These are phyloP conservation scores for Drosophila obscura DNA, from an alignment of 1,140 invertebrate genomes.

Conservation along the genomic window DNA sequence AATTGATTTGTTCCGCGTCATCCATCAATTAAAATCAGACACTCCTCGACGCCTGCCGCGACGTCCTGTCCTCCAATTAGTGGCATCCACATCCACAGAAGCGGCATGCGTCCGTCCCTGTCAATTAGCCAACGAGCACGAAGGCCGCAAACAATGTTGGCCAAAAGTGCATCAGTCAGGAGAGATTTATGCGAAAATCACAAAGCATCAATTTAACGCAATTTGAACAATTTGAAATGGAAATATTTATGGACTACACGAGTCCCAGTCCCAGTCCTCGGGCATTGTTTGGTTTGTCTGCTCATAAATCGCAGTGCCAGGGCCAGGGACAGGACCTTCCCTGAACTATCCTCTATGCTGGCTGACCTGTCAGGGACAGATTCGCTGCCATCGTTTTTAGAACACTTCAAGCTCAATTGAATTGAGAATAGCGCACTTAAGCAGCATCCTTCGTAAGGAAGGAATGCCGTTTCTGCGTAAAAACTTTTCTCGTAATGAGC, in stretches of 20 bases:
- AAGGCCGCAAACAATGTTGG: conserved; percentile 40
- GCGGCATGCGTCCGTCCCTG: background rate
- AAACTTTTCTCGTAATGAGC: conserved; percentile 67
- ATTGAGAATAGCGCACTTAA: conserved; percentile 72
- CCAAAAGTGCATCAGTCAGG: conserved; percentile 35
- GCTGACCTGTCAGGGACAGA: conserved; percentile 21
- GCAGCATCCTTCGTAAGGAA: conserved; percentile 48
- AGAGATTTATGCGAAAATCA: conserved; percentile 62
- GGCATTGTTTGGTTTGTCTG: background rate
- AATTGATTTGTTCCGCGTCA: conserved; percentile 22
- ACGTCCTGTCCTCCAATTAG: no score
- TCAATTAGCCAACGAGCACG: background rate
- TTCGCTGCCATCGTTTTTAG: conserved; percentile 59
- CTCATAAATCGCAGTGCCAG: conserved; percentile 8
- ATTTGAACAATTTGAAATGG: conserved; percentile 43
- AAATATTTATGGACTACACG: conserved; percentile 60
- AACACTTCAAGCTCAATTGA: conserved; percentile 79
- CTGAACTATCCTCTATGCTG: background rate
- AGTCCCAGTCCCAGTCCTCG: conserved; percentile 18
- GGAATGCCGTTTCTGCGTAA: conserved; percentile 31
- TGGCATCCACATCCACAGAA: background rate
- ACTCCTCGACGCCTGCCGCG: background rate
- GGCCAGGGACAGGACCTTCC: no score
- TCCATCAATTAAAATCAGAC: conserved; percentile 24
- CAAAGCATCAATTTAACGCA: conserved; percentile 40